These are phyloP conservation scores for Falco biarmicus DNA, from an alignment of 2,797 vertebrate species.

Conservation along the genomic window DNA sequence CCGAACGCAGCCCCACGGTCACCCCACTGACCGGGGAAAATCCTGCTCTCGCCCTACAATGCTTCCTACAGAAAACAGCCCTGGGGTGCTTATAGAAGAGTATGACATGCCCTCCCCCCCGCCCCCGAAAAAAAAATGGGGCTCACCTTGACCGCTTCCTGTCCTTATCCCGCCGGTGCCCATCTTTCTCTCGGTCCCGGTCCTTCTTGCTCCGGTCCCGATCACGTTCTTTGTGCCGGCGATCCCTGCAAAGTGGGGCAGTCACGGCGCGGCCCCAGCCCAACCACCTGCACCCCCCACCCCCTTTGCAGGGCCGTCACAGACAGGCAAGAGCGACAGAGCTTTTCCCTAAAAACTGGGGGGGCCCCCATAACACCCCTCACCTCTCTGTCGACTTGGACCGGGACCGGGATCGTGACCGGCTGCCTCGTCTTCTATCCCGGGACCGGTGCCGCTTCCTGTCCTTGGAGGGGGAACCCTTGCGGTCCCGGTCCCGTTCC, in stretches of 20 bases:
- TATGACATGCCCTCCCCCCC: no score
- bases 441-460: constrained; percentile 91
- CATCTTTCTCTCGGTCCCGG: constrained; percentile 86
- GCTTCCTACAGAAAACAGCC: no score
- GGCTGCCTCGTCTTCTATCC: constrained; percentile 86
- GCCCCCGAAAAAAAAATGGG: rapidly evolving
- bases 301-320: rapidly evolving
- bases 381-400: constrained; percentile 93
- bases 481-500: constrained; percentile 88
- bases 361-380: not conserved
- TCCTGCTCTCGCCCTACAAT: rapidly evolving
- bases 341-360: not conserved
- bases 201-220: constrained; percentile 82
- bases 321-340: rapidly evolving
- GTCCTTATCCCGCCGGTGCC: constrained; percentile 85
- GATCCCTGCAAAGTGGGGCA: constrained; percentile 80
- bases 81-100: not conserved
- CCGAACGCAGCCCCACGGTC: rapidly evolving
- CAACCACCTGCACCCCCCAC: rapidly evolving
- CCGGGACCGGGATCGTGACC: constrained; percentile 83
- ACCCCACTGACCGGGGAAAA: rapidly evolving
- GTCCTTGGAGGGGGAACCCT: constrained; percentile 85
- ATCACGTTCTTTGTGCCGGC: constrained; percentile 90
- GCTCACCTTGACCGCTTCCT: constrained; percentile 87
- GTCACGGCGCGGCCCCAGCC: rapidly evolving